Evolutionary conservation across 2,888 invertebrate genomes (phyloP).

Genomic region (Syrphus vitripennis): DNA sequence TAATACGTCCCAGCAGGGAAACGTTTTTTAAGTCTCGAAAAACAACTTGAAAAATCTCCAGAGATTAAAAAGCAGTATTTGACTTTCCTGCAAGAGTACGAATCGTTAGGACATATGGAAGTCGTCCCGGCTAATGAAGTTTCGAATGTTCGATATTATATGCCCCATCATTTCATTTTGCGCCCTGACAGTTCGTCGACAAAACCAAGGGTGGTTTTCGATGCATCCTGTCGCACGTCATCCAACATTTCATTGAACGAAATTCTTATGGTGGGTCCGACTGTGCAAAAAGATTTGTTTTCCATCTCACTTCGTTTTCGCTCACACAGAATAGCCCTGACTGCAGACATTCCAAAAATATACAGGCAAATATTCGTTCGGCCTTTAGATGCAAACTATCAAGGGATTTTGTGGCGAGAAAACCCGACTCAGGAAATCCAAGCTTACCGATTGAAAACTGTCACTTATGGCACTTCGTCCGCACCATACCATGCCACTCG

Average conservation of each 20-base stretch:
- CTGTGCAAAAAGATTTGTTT: no score
- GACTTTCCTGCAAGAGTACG: slow-evolving; percentile 30
- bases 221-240: slow-evolving; percentile 15
- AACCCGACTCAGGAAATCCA: slow-evolving; percentile 1
- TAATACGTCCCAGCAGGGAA: neutral
- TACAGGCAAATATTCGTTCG: no score
- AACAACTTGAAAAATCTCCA: slow-evolving; percentile 8
- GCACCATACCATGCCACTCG: slow-evolving; percentile 59
- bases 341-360: no score
- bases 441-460: slow-evolving; percentile 35
- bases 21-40: slow-evolving; percentile 17
- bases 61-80: slow-evolving; percentile 9
- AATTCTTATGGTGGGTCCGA: no score
- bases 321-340: no score
- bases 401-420: neutral
- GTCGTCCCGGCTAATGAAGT: slow-evolving; percentile 14
- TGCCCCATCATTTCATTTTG: slow-evolving; percentile 28
- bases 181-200: neutral
- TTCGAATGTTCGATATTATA: neutral
- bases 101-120: slow-evolving; percentile 20
- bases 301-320: no score
- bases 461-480: slow-evolving; percentile 9
- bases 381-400: no score
- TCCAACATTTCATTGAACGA: slow-evolving; percentile 11
- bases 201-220: slow-evolving; percentile 16